Percentiles rank a stretch among this genome's conserved stretches.
Evolutionary conservation across 1,140 invertebrate genomes (phyloP).

Genomic region (Dermatophagoides farinae): DNA sequence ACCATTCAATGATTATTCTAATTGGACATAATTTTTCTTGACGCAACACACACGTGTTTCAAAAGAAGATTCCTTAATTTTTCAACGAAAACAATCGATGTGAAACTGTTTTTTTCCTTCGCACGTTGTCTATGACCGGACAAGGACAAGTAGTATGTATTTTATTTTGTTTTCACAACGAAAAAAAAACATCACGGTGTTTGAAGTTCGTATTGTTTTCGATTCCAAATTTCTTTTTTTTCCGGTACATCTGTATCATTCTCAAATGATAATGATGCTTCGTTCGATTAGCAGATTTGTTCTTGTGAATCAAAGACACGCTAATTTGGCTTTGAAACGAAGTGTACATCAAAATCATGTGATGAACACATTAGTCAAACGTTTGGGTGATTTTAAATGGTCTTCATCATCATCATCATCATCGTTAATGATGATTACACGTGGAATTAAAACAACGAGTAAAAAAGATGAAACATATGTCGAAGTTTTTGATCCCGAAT

Average conservation of each 20-base stretch:
- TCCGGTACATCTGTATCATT: background rate
- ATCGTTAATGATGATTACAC: background rate
- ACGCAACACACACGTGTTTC: background rate
- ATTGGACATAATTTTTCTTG: background rate
- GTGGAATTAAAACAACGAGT: conserved; percentile 1
- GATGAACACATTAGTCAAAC: too few species aligned
- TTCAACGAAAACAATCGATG: background rate
- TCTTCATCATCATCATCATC: background rate
- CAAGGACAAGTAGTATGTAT: background rate
- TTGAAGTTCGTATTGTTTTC: background rate
- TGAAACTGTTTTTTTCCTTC: background rate
- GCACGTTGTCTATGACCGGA: background rate
- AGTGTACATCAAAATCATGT: too few species aligned
- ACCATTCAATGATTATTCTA: too few species aligned
- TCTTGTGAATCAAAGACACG: too few species aligned
- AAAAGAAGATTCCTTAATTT: background rate
- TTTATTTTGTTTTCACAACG: background rate
- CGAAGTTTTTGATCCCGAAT: background rate
- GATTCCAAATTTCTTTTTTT: background rate
- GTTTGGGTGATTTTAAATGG: background rate
- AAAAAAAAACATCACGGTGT: background rate
- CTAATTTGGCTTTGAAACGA: too few species aligned
- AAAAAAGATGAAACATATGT: background rate
- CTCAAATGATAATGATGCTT: background rate
- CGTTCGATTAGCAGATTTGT: background rate